phyloP scores from a whole-genome alignment of 1,140 invertebrate genomes.

The Sweltsa coloradensis region DNA sequence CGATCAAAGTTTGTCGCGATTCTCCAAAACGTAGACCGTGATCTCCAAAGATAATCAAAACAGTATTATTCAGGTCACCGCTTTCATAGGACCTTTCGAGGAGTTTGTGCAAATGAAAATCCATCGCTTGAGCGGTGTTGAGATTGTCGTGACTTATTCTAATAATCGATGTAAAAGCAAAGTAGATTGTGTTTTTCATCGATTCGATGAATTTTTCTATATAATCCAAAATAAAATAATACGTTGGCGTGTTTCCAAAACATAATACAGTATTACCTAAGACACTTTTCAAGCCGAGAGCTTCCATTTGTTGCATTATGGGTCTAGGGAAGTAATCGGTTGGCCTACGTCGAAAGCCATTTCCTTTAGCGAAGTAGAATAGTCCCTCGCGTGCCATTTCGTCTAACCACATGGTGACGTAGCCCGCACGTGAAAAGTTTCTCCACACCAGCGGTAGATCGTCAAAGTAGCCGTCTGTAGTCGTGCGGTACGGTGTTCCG shows the following conservation, averaged over 20 bases:
- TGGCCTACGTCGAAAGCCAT: slow-evolving; percentile 30
- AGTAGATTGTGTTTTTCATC: slow-evolving; percentile 33
- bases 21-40: slow-evolving; percentile 40
- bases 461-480: slow-evolving; percentile 21
- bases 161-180: slow-evolving; percentile 36
- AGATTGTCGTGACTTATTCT: slow-evolving; percentile 41
- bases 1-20: slow-evolving; percentile 36
- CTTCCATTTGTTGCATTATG: too few species aligned
- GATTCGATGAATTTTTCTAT: slow-evolving; percentile 34
- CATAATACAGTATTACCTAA: slow-evolving; percentile 30
- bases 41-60: slow-evolving; percentile 37
- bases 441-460: slow-evolving; percentile 29
- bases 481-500: not conserved
- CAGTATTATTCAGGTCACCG: slow-evolving; percentile 33
- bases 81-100: slow-evolving; percentile 22
- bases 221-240: slow-evolving; percentile 39
- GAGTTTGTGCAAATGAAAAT: slow-evolving; percentile 32
- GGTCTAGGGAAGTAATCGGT: slow-evolving; percentile 34
- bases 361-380: slow-evolving; percentile 30
- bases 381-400: slow-evolving; percentile 28
- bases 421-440: slow-evolving; percentile 24
- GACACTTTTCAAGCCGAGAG: too few species aligned
- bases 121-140: slow-evolving; percentile 33
- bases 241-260: slow-evolving; percentile 34
- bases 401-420: slow-evolving; percentile 30